A percentile compares a stretch with the other conserved stretches of the same genome.
Conservation (phyloP, 2,797 vertebrate genomes). For the Liasis olivaceus region DNA sequence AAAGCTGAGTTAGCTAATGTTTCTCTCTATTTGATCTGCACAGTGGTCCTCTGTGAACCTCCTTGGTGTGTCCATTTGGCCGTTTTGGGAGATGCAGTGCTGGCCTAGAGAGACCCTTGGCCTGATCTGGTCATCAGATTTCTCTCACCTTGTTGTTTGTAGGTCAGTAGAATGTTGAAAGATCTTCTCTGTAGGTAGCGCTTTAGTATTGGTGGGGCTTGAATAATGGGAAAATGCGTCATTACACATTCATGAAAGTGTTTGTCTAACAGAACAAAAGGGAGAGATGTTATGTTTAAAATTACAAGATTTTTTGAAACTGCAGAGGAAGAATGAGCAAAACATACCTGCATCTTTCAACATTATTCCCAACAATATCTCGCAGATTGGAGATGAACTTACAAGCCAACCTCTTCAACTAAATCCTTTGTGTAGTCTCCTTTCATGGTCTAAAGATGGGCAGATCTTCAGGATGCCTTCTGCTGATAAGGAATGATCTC, state of each 20-base stretch:
- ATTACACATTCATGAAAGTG: no score
- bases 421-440: fast-evolving
- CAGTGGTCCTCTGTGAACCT: no score
- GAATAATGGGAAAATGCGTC: not conserved
- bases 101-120: not conserved
- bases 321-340: not conserved
- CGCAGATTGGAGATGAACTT: not conserved
- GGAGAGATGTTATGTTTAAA: not conserved
- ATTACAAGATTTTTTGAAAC: not conserved
- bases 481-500: not conserved
- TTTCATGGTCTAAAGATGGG: fast-evolving
- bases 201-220: not conserved
- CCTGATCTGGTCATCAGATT: not conserved
- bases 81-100: not conserved
- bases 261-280: no score
- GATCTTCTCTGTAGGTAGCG: not conserved
- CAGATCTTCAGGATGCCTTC: not conserved
- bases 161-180: not conserved
- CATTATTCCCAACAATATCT: not conserved
- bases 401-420: fast-evolving
- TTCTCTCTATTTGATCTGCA: not conserved
- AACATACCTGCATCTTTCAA: not conserved
- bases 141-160: not conserved
- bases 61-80: not conserved
- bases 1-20: not conserved